These are phyloP conservation scores for Galbula dea DNA, from an alignment of 2,113 vertebrate species.

Conservation along the genomic window DNA sequence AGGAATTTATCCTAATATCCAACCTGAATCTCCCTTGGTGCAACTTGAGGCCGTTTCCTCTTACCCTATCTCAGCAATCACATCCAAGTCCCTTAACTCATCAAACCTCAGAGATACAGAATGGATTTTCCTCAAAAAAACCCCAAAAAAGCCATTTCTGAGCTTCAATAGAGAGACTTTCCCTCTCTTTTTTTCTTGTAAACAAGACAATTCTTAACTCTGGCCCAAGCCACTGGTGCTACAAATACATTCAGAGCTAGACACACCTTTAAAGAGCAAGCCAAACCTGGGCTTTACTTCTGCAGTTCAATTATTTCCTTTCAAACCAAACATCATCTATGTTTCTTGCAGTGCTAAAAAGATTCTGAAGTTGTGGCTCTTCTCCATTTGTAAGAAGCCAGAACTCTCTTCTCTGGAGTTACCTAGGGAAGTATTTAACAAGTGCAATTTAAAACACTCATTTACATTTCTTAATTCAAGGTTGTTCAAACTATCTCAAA, in stretches of 20 bases:
- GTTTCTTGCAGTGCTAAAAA: background rate
- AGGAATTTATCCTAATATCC: too few relatives aligned
- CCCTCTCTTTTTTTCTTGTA: background rate
- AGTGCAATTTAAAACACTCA: background rate
- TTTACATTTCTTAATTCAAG: constrained; percentile 50
- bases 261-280: background rate
- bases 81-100: background rate
- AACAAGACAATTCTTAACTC: background rate
- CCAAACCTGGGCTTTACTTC: background rate
- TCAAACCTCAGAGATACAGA: too few relatives aligned
- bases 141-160: background rate
- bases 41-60: too few relatives aligned
- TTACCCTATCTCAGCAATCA: background rate
- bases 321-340: background rate
- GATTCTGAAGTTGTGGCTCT: background rate
- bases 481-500: constrained; percentile 21
- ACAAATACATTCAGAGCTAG: background rate
- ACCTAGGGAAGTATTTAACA: background rate
- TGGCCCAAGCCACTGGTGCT: background rate
- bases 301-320: background rate
- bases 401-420: background rate
- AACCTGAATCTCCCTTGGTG: too few relatives aligned
- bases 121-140: background rate
- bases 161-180: background rate
- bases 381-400: background rate